A percentile compares a stretch with the other conserved stretches of the same genome.
Conservation (phyloP, 2,888 invertebrate genomes). For the Drosophila falleni region DNA sequence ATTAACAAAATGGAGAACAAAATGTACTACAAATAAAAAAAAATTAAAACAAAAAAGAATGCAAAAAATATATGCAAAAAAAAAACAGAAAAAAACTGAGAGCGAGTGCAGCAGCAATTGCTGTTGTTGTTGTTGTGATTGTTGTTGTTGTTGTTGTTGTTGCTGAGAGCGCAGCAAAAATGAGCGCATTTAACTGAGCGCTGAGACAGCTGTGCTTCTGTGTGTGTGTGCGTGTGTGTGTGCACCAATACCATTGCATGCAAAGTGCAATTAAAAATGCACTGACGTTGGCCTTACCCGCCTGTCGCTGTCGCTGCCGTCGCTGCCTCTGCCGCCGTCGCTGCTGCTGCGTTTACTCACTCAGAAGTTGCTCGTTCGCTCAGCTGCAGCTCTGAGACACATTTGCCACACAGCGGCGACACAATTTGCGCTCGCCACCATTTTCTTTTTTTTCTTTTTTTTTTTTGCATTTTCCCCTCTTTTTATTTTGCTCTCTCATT, state of each 20-base stretch:
- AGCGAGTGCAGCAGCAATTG: conserved; percentile 29
- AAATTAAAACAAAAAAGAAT: conserved; percentile 37
- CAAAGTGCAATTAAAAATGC: conserved; percentile 77
- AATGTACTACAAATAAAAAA: conserved; percentile 53
- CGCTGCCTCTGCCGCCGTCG: too few relatives aligned
- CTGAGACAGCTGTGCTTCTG: conserved; percentile 27
- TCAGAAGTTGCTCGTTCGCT: conserved; percentile 44
- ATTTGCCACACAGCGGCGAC: conserved; percentile 42
- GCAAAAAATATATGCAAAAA: neutral
- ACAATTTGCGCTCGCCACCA: conserved; percentile 65
- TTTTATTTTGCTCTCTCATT: conserved; percentile 28
- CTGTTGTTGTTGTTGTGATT: conserved; percentile 27
- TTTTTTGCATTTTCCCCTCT: conserved; percentile 10
- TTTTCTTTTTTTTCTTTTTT: conserved; percentile 67
- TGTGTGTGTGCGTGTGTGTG: conserved; percentile 28
- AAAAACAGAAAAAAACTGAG: conserved; percentile 45
- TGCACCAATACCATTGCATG: conserved; percentile 38
- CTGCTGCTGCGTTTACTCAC: conserved; percentile 21
- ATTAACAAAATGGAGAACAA: conserved; percentile 74
- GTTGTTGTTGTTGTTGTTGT: neutral
- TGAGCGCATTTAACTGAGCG: conserved; percentile 59
- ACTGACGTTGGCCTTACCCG: conserved; percentile 62
- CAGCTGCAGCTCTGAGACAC: conserved; percentile 37
- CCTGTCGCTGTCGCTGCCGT: conserved; percentile 14
- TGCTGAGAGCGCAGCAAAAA: conserved; percentile 36